Evolutionary conservation across 2,888 invertebrate genomes (phyloP), one percentile per base, ranked within the genome.

Genomic region (Apamea crenata): DNA sequence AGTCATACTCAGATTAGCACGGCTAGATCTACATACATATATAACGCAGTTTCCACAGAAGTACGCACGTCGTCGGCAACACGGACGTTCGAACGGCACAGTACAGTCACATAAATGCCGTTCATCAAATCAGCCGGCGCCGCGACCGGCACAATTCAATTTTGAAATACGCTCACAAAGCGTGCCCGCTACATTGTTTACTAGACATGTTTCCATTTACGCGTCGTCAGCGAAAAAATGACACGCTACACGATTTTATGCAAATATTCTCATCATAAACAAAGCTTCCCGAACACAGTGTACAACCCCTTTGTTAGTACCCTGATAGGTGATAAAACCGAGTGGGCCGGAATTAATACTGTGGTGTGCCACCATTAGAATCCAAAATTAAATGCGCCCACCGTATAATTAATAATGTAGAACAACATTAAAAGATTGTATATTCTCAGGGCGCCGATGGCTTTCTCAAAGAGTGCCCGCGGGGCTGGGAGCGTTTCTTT

Each of bases 201-300:
- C 89, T 83, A 91, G 87, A 90, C 90, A 87, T 82, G 88, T 84
- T 84, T 88, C 83, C 90, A 90, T 92, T 88, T 88, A 90, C 85
- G 84, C 83, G 77, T 80, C 82, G 82, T 61, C 71, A 72, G 47
- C 47, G 44, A 90, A 91, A 92, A 92, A 93, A 87, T 91, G 85
- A 90, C 90, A 89, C 83, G 87, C 86, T 85, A 88, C 83, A 77
- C 86, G 85, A 88, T 92, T 93, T 92, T 91, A 93, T 93, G 91
- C 90, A 93, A 93, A 93, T 91, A 87, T 84, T 82, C 70, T 85
- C 86, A 92, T 89, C 90, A 91, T 90, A 91, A 93, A 93, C 92
- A 93, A 93, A 87, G 88, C 81, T 88, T 88, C 85, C 84, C 85
- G 90, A 90, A 91, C 70, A 63, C 36, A 61, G 8, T 44, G 14